Evolutionary conservation across 2,797 vertebrate genomes (phyloP).

Genomic region (Rhincodon typus): DNA sequence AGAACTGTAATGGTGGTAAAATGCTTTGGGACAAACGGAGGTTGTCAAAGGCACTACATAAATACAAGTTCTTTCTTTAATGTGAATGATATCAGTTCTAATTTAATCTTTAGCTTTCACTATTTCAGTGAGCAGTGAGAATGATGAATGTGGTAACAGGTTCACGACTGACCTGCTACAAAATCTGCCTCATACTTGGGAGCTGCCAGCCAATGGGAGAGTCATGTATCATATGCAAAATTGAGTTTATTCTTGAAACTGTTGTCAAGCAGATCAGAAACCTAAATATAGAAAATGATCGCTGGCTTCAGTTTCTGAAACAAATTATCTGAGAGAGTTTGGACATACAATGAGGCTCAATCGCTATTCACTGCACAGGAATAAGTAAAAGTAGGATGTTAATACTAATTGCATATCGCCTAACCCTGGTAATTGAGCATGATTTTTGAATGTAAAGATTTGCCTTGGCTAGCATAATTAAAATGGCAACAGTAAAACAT

Average conservation of each 20-base stretch:
- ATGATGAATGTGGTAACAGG: constrained; percentile 24
- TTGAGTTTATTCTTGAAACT: constrained; percentile 50
- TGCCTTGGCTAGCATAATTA: neutral
- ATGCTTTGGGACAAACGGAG: neutral
- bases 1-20: neutral
- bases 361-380: neutral
- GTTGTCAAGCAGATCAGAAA: constrained; percentile 43
- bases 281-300: constrained; percentile 11
- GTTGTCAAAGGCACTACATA: neutral
- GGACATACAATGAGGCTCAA: neutral
- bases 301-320: neutral
- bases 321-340: constrained; percentile 37
- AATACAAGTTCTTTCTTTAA: constrained; percentile 14
- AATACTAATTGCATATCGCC: neutral
- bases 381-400: neutral
- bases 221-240: constrained; percentile 41
- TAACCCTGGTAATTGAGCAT: neutral
- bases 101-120: too few species aligned
- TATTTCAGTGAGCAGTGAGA: neutral
- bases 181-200: neutral
- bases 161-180: neutral
- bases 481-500: neutral
- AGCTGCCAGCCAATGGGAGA: constrained; percentile 43
- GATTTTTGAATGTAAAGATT: neutral
- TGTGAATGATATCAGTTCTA: too few species aligned